These are phyloP conservation scores for Matsumyia berberina DNA, from an alignment of 2,888 invertebrate genomes.

Conservation along the genomic window DNA sequence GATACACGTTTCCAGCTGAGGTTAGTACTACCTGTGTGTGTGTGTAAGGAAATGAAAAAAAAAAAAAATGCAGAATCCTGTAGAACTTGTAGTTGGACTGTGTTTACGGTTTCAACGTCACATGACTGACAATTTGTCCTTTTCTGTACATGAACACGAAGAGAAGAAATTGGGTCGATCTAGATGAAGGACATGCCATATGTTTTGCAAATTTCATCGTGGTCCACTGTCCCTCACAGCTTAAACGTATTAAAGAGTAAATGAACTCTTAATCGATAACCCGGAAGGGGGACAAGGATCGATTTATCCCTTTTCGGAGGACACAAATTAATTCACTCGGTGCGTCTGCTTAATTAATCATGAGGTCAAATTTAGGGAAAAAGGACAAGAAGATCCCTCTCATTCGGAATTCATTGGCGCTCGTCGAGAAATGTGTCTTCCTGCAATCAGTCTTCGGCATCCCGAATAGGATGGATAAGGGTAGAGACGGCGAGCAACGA, in stretches of 20 bases:
- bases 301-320: conserved; percentile 47
- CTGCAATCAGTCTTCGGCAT: conserved; percentile 61
- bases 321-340: conserved; percentile 65
- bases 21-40: conserved; percentile 86
- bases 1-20: conserved; percentile 98
- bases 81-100: conserved; percentile 14
- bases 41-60: neutral
- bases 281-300: conserved; percentile 24
- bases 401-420: conserved; percentile 67
- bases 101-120: conserved; percentile 1
- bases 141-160: conserved; percentile 1
- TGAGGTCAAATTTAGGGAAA: conserved; percentile 59
- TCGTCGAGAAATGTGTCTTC: conserved; percentile 48
- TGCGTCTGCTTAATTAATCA: conserved; percentile 71
- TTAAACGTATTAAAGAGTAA: neutral
- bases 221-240: conserved; percentile 1
- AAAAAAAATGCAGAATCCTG: conserved; percentile 13
- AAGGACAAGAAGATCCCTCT: conserved; percentile 40
- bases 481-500: neutral
- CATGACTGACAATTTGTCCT: conserved; percentile 4
- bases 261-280: conserved; percentile 57
- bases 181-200: neutral
- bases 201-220: conserved; percentile 8
- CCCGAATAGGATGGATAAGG: conserved; percentile 5
- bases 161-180: neutral